phyloP scores from a whole-genome alignment of 2,797 vertebrate species.

The Spinibarbus caldwelli region DNA sequence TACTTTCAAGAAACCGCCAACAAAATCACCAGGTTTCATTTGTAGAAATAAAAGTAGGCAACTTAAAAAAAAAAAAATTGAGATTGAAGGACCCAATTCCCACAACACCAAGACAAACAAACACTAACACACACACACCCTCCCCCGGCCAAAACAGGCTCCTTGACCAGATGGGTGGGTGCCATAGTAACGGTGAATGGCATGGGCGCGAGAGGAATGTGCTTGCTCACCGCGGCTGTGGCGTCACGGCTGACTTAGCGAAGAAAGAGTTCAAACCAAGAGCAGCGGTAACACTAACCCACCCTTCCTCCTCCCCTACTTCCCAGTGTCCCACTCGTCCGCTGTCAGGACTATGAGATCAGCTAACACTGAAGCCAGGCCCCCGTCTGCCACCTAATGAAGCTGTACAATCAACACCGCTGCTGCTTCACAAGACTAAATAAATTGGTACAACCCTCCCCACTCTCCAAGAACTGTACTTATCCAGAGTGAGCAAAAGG shows the following conservation, averaged over 20 bases:
- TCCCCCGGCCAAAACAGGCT: conserved; percentile 17
- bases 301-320: background rate
- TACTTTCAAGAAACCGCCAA: background rate
- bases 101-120: background rate
- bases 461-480: too few species aligned
- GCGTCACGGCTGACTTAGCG: conserved; percentile 54
- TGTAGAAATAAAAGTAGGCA: background rate
- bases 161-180: conserved; percentile 65
- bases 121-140: conserved; percentile 32
- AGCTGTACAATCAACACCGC: background rate
- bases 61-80: background rate
- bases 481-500: too few species aligned
- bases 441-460: too few species aligned
- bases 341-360: conserved; percentile 56
- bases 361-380: conserved; percentile 16
- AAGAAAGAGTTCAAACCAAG: conserved; percentile 55
- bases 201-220: conserved; percentile 59
- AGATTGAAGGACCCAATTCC: background rate
- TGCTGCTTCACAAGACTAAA: background rate
- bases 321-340: background rate
- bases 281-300: conserved; percentile 48
- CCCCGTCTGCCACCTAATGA: background rate
- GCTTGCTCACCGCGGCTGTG: conserved; percentile 49
- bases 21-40: background rate
- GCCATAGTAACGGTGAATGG: conserved; percentile 67